Conservation (phyloP, 2,888 invertebrate genomes). For the Magallana nippona region DNA sequence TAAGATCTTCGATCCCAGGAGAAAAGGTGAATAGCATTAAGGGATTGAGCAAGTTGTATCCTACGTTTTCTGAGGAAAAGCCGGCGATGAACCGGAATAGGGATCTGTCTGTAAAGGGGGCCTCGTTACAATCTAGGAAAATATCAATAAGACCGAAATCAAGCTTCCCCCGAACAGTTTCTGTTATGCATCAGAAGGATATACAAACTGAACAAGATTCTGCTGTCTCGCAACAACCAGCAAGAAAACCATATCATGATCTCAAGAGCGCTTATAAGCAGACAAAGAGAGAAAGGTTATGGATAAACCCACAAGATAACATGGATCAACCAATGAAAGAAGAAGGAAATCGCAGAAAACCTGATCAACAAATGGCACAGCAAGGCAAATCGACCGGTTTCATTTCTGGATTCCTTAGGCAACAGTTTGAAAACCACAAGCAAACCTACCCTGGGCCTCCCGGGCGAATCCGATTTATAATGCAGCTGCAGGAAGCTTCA, state of each 20-base stretch:
- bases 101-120: neutral
- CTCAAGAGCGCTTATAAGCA: neutral
- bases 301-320: slow-evolving; percentile 3
- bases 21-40: neutral
- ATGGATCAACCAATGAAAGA: neutral
- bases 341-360: neutral
- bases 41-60: slow-evolving; percentile 10
- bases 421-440: neutral
- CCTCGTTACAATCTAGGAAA: neutral
- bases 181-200: neutral
- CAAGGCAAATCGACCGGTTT: slow-evolving; percentile 7
- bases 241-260: too few species aligned
- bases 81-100: neutral
- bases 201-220: neutral
- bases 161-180: neutral
- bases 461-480: neutral
- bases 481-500: slow-evolving; percentile 3
- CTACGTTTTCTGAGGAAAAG: neutral
- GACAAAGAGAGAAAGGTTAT: neutral
- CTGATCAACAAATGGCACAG: neutral
- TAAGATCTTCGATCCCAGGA: neutral
- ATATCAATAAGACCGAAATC: slow-evolving; percentile 19
- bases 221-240: too few species aligned
- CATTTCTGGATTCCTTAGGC: neutral
- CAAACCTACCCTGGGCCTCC: slow-evolving; percentile 20